phyloP scores from a whole-genome alignment of 2,888 invertebrate genomes.

The Drosophila lacicola region DNA sequence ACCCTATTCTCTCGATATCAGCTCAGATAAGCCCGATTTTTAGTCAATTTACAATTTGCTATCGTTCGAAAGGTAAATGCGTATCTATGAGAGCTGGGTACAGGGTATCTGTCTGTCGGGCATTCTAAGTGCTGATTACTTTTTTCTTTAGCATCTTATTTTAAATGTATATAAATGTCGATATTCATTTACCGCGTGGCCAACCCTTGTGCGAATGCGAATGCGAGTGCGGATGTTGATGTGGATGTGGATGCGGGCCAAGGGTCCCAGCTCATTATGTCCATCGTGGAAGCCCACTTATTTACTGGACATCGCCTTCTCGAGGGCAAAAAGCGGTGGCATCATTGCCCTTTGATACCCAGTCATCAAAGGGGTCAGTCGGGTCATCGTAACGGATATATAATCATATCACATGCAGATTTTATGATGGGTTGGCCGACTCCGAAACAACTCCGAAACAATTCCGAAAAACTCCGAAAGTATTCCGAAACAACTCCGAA shows the following conservation, averaged over 20 bases:
- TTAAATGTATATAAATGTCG: conserved; percentile 82
- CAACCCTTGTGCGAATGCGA: conserved; percentile 62
- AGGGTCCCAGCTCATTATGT: conserved; percentile 52
- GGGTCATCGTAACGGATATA: conserved; percentile 3
- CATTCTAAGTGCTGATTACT: background rate
- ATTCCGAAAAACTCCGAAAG: background rate
- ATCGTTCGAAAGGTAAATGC: background rate
- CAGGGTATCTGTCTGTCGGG: background rate
- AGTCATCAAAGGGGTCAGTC: background rate
- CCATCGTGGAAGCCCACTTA: conserved; percentile 50
- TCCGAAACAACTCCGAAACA: background rate
- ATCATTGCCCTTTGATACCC: conserved; percentile 18
- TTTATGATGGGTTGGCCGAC: background rate
- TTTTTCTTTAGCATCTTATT: conserved; percentile 32
- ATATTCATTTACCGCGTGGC: conserved; percentile 73
- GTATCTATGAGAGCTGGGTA: background rate
- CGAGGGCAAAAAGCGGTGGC: conserved; percentile 3
- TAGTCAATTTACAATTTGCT: background rate
- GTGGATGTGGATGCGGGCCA: conserved; percentile 1
- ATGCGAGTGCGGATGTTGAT: background rate
- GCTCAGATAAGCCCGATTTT: too few relatives aligned
- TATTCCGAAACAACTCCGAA: background rate
- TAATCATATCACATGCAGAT: background rate
- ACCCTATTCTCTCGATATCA: too few relatives aligned
- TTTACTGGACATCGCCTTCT: conserved; percentile 53